These are phyloP conservation scores for Pituophis catenifer DNA, from an alignment of 2,113 vertebrate species.

Conservation along the genomic window DNA sequence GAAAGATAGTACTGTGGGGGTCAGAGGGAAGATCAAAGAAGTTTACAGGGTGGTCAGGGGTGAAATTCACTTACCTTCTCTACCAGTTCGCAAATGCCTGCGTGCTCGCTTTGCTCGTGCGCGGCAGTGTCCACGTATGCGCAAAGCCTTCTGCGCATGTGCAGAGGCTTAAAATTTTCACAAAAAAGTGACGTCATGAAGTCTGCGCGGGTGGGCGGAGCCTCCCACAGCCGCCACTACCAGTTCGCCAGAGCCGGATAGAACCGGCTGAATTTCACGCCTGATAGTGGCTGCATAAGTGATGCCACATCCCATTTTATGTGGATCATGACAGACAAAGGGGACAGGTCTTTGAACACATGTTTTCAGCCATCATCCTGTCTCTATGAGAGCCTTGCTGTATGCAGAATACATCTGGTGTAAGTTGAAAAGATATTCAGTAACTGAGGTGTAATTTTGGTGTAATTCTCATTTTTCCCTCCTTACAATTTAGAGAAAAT, in stretches of 20 bases:
- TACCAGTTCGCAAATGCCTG: no score
- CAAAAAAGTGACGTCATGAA: no score
- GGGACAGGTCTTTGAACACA: not conserved
- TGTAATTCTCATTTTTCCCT: not conserved
- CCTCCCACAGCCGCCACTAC: no score
- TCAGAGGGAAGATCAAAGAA: not conserved
- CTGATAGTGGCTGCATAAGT: not conserved
- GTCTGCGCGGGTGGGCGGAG: no score
- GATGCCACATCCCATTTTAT: not conserved
- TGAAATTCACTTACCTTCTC: no score
- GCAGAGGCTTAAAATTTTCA: no score
- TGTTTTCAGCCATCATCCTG: not conserved
- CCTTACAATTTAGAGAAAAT: not conserved
- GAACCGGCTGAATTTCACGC: no score
- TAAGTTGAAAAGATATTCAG: no score
- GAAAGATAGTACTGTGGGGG: not conserved
- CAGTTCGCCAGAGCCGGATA: no score
- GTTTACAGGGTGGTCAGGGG: not conserved
- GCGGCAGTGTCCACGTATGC: no score
- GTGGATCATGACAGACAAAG: not conserved
- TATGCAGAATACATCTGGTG: not conserved
- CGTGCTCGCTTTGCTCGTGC: no score
- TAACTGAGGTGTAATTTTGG: not conserved
- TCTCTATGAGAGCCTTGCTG: not conserved
- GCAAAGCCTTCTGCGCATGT: no score